Percentiles rank a stretch among this genome's conserved stretches.
Evolutionary conservation across 1,140 invertebrate species (phyloP).

Genomic region (Diachasmimorpha longicaudata): DNA sequence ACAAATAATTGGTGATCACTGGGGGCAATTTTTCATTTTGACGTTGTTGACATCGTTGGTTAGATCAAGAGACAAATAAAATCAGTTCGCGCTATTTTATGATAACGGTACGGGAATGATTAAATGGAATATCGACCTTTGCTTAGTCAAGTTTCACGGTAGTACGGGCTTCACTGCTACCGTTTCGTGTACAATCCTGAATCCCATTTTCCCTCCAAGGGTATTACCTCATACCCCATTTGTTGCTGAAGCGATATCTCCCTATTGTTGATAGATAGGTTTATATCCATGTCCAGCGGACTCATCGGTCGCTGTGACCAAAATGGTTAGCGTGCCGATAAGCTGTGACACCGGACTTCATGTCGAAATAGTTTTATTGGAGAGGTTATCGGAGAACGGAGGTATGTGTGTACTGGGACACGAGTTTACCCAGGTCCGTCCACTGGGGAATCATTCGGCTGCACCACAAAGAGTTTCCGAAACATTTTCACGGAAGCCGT

Average conservation of each 20-base stretch:
- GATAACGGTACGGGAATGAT: neutral
- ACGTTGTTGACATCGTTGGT: too few species aligned
- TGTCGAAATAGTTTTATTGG: neutral
- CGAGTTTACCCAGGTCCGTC: neutral
- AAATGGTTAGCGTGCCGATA: neutral
- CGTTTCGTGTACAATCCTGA: neutral
- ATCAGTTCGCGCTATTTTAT: too few species aligned
- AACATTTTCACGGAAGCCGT: slow-evolving; percentile 29
- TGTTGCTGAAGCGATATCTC: neutral
- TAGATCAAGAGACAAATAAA: too few species aligned
- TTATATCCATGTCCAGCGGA: neutral
- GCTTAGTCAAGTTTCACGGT: slow-evolving; percentile 6
- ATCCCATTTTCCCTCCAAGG: neutral
- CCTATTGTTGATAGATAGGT: slow-evolving; percentile 5
- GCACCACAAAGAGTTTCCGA: neutral
- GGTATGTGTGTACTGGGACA: neutral
- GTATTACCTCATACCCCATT: neutral
- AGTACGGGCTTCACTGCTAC: neutral
- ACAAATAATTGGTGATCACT: too few species aligned
- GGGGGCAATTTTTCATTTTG: neutral
- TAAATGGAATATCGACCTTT: slow-evolving; percentile 1
- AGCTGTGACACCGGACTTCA: neutral
- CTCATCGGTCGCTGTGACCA: slow-evolving; percentile 1
- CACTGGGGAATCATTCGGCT: neutral
- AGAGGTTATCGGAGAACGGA: neutral